These are phyloP conservation scores for Diadromus collaris DNA, from an alignment of 2,888 invertebrate species.

Conservation along the genomic window DNA sequence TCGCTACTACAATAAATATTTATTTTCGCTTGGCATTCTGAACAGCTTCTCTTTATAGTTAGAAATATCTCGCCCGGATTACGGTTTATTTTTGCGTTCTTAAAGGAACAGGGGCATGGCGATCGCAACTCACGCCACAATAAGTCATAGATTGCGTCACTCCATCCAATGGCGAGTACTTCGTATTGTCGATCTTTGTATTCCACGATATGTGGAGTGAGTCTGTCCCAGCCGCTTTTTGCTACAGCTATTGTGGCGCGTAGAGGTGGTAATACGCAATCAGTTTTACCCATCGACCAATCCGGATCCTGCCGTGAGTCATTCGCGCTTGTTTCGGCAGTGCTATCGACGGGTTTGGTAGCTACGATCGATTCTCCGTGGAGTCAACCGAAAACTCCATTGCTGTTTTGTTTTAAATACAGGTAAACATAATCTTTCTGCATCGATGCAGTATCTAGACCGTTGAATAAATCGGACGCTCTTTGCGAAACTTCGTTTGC, in stretches of 20 bases:
- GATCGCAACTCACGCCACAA: constrained; percentile 54
- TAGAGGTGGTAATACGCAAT: constrained; percentile 45
- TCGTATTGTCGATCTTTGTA: constrained; percentile 53
- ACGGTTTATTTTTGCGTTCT: constrained; percentile 55
- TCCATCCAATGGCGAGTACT: constrained; percentile 49
- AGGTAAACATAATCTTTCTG: constrained; percentile 34
- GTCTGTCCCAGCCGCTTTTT: constrained; percentile 34
- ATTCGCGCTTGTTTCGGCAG: neutral
- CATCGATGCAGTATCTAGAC: constrained; percentile 8
- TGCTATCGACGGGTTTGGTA: neutral
- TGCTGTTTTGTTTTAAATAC: constrained; percentile 2
- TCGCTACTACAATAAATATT: constrained; percentile 47
- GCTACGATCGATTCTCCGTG: constrained; percentile 13
- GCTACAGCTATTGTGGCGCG: constrained; percentile 34
- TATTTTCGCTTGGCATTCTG: constrained; percentile 51
- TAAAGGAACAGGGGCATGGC: constrained; percentile 57
- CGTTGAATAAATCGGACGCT: neutral
- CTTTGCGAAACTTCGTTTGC: neutral
- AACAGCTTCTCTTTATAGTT: constrained; percentile 49
- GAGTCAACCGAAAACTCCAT: constrained; percentile 1
- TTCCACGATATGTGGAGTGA: constrained; percentile 28
- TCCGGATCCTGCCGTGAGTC: constrained; percentile 32
- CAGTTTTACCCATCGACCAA: constrained; percentile 48
- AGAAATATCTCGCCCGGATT: constrained; percentile 41
- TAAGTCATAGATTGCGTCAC: constrained; percentile 45